Evolutionary conservation across 2,797 vertebrate genomes (phyloP).

Genomic region (Holocentrus rufus): DNA sequence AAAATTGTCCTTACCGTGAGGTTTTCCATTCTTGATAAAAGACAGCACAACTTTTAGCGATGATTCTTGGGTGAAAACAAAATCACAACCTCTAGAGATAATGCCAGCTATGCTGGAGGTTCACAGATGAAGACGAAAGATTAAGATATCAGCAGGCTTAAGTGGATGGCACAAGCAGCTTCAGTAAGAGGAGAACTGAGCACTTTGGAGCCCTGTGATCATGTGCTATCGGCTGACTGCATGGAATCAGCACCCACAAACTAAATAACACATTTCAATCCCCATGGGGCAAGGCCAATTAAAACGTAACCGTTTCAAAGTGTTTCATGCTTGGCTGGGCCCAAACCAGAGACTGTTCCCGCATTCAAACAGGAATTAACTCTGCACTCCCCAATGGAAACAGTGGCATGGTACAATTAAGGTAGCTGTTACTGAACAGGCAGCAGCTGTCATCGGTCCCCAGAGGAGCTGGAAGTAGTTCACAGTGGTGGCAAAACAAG

Average conservation of each 20-base stretch:
- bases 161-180: constrained; percentile 12
- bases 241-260: constrained; percentile 55
- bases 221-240: constrained; percentile 65
- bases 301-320: constrained; percentile 72
- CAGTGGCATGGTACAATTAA: constrained; percentile 67
- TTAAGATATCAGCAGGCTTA: constrained; percentile 5
- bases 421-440: constrained; percentile 55
- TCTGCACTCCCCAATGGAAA: constrained; percentile 62
- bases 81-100: constrained; percentile 40
- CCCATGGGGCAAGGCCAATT: constrained; percentile 72
- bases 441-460: constrained; percentile 63
- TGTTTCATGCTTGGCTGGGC: constrained; percentile 66
- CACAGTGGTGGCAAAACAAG: constrained; percentile 64
- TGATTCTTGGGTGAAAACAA: constrained; percentile 14
- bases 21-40: constrained; percentile 75
- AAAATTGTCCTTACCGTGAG: constrained; percentile 76
- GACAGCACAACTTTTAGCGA: constrained; percentile 6
- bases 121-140: constrained; percentile 26
- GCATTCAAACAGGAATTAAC: constrained; percentile 61
- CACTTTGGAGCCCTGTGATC: constrained; percentile 52
- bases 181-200: constrained; percentile 37
- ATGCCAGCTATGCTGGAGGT: constrained; percentile 28
- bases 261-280: constrained; percentile 66
- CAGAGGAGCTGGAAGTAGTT: constrained; percentile 43
- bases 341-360: constrained; percentile 63